phyloP scores from a whole-genome alignment of 2,888 invertebrate species.

The Drosophila fungiperda region DNA sequence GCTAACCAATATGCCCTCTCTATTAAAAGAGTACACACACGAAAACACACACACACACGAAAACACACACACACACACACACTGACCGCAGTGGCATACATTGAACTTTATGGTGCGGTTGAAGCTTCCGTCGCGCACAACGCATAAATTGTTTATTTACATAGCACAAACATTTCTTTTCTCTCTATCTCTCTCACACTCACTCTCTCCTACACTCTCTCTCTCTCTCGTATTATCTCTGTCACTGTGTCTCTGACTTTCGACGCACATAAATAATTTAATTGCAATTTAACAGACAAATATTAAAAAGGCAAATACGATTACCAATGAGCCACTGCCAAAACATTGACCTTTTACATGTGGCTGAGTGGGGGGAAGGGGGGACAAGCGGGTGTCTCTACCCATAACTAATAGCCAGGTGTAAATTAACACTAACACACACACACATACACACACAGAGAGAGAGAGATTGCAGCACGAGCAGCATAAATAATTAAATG shows the following conservation, averaged over 20 bases:
- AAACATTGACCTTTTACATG: slow-evolving; percentile 68
- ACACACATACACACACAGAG: slow-evolving; percentile 4
- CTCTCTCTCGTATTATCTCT: slow-evolving; percentile 2
- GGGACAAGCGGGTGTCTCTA: slow-evolving; percentile 3
- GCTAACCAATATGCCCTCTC: slow-evolving; percentile 19
- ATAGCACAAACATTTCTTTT: slow-evolving; percentile 44
- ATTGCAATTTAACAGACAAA: slow-evolving; percentile 65
- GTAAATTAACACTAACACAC: slow-evolving; percentile 16
- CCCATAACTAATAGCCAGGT: slow-evolving; percentile 55
- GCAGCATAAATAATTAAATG: slow-evolving; percentile 75
- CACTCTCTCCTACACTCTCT: not conserved
- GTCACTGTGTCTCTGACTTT: slow-evolving; percentile 4
- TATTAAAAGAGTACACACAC: slow-evolving; percentile 11
- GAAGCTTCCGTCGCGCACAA: slow-evolving; percentile 52
- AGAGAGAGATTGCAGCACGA: slow-evolving; percentile 17
- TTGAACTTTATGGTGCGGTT: slow-evolving; percentile 64
- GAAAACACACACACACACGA: slow-evolving; percentile 1
- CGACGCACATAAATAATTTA: slow-evolving; percentile 52
- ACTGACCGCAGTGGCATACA: slow-evolving; percentile 58
- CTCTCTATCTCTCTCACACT: slow-evolving; percentile 14
- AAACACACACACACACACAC: not conserved
- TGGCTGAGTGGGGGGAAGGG: not conserved
- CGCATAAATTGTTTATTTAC: slow-evolving; percentile 68
- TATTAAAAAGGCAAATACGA: slow-evolving; percentile 56
- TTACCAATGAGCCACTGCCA: slow-evolving; percentile 31